Evolutionary conservation across 2,888 invertebrate species (phyloP).

Genomic region (Tiliacea aurago): DNA sequence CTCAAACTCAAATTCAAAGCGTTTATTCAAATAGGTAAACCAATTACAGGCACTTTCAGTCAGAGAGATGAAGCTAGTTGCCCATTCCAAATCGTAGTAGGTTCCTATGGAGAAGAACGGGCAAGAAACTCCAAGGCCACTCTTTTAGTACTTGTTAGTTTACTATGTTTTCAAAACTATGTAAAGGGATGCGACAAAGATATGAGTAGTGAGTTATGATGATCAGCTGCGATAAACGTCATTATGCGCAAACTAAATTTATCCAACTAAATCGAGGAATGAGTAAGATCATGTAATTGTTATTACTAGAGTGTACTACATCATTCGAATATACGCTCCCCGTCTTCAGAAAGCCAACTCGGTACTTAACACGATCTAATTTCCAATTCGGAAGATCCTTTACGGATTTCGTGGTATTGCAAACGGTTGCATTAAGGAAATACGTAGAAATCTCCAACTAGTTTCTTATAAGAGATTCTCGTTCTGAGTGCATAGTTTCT

Average conservation of each 20-base stretch:
- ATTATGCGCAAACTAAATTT: constrained; percentile 58
- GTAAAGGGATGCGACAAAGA: constrained; percentile 25
- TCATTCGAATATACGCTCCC: constrained; percentile 26
- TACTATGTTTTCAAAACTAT: not conserved
- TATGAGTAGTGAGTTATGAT: constrained; percentile 48
- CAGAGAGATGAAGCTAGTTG: too few species aligned
- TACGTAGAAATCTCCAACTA: constrained; percentile 53
- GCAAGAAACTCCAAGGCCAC: too few species aligned
- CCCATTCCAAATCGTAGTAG: too few species aligned
- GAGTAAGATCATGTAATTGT: constrained; percentile 60
- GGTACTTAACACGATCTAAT: constrained; percentile 63
- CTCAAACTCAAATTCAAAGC: too few species aligned
- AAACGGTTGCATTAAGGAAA: constrained; percentile 63
- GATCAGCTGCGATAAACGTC: constrained; percentile 61
- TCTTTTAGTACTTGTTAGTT: not conserved
- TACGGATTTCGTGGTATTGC: constrained; percentile 62
- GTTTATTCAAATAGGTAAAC: too few species aligned
- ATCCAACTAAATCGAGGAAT: constrained; percentile 57
- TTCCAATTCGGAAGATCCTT: constrained; percentile 63
- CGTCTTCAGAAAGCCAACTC: constrained; percentile 53
- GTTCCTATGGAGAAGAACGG: too few species aligned
- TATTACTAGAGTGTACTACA: constrained; percentile 32
- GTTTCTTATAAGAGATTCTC: constrained; percentile 48
- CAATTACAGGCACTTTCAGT: too few species aligned
- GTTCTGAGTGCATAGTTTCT: constrained; percentile 39